Percentiles rank a stretch among this genome's conserved stretches.
phyloP scores from a whole-genome alignment of 2,888 invertebrate genomes.

The Netelia inedita region DNA sequence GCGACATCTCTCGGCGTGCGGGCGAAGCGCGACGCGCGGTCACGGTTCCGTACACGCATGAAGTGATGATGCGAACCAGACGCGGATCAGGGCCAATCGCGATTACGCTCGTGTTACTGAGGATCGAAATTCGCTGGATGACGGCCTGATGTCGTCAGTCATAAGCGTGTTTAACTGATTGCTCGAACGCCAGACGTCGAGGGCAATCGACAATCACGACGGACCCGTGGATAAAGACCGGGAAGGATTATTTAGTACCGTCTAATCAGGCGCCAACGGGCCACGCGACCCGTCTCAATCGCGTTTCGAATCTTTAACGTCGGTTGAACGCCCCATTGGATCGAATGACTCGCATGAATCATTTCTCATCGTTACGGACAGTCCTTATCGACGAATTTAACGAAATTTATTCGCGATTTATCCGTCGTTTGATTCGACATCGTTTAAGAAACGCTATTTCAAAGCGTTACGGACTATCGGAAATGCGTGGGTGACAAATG shows the following conservation, averaged over 20 bases:
- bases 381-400: constrained; percentile 14
- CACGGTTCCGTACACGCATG: constrained; percentile 10
- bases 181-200: constrained; percentile 6
- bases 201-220: constrained; percentile 51
- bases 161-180: background rate
- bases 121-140: background rate
- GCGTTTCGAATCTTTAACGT: background rate
- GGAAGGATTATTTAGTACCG: constrained; percentile 60
- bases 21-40: background rate
- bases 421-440: background rate
- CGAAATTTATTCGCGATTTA: constrained; percentile 10
- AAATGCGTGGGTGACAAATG: too few species aligned
- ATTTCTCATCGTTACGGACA: constrained; percentile 13
- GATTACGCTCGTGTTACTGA: background rate
- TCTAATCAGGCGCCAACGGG: constrained; percentile 67
- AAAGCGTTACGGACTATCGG: too few species aligned
- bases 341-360: constrained; percentile 11
- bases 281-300: constrained; percentile 51
- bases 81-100: background rate
- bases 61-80: constrained; percentile 7
- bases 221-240: constrained; percentile 8
- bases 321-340: background rate
- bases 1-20: constrained; percentile 11
- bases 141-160: background rate
- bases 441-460: too few species aligned